Conservation (phyloP, 1,140 invertebrate genomes). For the Grapholita molesta region DNA sequence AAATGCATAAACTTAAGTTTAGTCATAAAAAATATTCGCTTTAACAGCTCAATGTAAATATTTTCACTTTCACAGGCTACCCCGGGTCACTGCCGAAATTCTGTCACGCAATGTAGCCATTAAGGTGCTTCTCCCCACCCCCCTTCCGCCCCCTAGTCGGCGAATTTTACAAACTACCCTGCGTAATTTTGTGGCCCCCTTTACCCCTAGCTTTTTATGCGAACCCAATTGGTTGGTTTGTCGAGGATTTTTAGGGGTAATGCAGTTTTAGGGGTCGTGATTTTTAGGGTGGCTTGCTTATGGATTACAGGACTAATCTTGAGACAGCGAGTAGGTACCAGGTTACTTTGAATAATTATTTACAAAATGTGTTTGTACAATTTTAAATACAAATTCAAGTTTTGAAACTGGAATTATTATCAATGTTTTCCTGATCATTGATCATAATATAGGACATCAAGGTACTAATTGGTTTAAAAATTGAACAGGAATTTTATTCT, state of each 20-base stretch:
- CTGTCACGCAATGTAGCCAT: constrained; percentile 73
- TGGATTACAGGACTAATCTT: neutral
- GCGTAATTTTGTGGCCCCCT: constrained; percentile 55
- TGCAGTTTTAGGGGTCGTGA: constrained; percentile 30
- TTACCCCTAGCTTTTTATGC: constrained; percentile 59
- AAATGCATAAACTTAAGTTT: neutral
- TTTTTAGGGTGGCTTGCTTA: constrained; percentile 35
- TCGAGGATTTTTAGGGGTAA: constrained; percentile 35
- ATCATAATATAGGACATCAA: too few species aligned
- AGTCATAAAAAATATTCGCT: constrained; percentile 24
- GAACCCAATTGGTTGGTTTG: constrained; percentile 55
- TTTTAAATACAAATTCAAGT: too few species aligned
- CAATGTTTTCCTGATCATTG: too few species aligned
- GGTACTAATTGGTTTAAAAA: too few species aligned
- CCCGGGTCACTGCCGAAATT: constrained; percentile 75
- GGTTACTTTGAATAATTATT: neutral
- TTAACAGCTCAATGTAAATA: constrained; percentile 58
- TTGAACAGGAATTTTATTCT: too few species aligned
- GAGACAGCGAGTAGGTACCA: neutral
- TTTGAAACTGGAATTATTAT: too few species aligned
- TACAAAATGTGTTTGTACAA: neutral
- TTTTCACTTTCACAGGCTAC: constrained; percentile 71
- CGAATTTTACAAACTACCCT: constrained; percentile 74
- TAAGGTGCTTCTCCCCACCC: constrained; percentile 60
- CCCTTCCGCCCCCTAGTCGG: constrained; percentile 38